Base-by-base conservation (phyloP, 2,888 invertebrate genomes). In the Meganola albula region DNA sequence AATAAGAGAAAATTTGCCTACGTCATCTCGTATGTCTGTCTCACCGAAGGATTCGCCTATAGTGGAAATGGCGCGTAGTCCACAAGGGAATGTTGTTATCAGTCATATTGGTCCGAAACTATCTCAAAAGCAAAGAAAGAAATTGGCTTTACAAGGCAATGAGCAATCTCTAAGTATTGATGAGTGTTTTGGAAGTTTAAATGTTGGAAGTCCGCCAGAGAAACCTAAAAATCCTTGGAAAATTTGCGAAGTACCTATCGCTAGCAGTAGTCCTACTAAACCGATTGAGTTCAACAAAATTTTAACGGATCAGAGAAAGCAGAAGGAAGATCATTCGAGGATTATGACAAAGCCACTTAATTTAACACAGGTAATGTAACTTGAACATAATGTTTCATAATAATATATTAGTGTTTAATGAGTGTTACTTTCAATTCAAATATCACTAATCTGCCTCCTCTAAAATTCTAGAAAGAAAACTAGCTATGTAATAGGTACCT, bases 301-400 rank as follows among this genome's bases (percentile, higher is more conserved):
- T 42, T 79, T 94, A 30, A 90, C 89, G 8, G 92, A 92, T 51
- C 94, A 95, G 69, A 89, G 87, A 51, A 90, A 91, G 32, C 92
- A 92, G 59, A 90, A 90, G 41, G 92, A 92, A 44, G 91, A 92
- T 56, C 88, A 89, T 44, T 89, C 90, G 1, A 90, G 91, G 61
- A 90, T 92, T 53, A 90, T 89, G 62, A 90, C 91, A 4, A 95
- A 95, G 67, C 90, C 92, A 0, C 79, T 95, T 12, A 73, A 80
- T 35, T 78, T 92, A 47, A 94, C 94, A 9, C 94, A 95, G 89
- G 94, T 93, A 80, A n/a, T n/a, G n/a, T n/a, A n/a, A n/a, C n/a
- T n/a, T n/a, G n/a, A n/a, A n/a, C n/a, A n/a, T n/a, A n/a, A n/a
- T n/a, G n/a, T n/a, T n/a, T n/a, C n/a, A n/a, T n/a, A n/a, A n/a